phyloP scores from a whole-genome alignment of 1,140 invertebrate species.

The Fopius arisanus region DNA sequence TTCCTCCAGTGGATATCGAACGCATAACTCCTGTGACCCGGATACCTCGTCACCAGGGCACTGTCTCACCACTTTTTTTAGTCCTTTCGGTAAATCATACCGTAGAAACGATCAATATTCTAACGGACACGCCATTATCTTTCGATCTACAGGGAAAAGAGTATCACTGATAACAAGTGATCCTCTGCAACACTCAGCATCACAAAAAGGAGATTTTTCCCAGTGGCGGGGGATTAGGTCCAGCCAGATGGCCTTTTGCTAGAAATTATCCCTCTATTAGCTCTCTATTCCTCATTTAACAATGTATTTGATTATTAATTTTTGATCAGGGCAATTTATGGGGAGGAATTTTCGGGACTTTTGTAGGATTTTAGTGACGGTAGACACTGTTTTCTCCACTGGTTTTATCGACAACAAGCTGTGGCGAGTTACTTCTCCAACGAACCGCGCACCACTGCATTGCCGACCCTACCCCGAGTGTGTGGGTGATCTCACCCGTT shows the following conservation, averaged over 20 bases:
- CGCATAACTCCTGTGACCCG: conserved; percentile 27
- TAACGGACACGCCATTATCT: conserved; percentile 28
- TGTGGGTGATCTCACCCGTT: conserved; percentile 20
- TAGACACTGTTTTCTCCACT: no score
- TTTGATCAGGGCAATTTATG: no score
- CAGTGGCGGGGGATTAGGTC: neutral
- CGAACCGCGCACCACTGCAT: conserved; percentile 33
- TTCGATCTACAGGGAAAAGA: neutral
- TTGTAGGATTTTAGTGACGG: no score
- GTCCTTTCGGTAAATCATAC: neutral
- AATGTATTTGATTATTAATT: no score
- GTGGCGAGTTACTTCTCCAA: neutral
- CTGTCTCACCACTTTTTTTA: conserved; percentile 15
- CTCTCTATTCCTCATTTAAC: neutral
- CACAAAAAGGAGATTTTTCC: neutral
- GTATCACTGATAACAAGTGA: conserved; percentile 1
- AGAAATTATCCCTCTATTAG: neutral
- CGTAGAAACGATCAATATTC: conserved; percentile 30
- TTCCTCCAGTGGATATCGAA: conserved; percentile 8
- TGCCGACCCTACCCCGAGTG: conserved; percentile 29
- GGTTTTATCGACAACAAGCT: neutral
- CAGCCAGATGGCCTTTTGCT: neutral
- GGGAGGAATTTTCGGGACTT: no score
- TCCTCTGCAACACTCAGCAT: neutral
- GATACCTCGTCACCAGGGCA: conserved; percentile 27